phyloP scores from a whole-genome alignment of 1,140 invertebrate genomes.

The Tetranychus cinnabarinus region DNA sequence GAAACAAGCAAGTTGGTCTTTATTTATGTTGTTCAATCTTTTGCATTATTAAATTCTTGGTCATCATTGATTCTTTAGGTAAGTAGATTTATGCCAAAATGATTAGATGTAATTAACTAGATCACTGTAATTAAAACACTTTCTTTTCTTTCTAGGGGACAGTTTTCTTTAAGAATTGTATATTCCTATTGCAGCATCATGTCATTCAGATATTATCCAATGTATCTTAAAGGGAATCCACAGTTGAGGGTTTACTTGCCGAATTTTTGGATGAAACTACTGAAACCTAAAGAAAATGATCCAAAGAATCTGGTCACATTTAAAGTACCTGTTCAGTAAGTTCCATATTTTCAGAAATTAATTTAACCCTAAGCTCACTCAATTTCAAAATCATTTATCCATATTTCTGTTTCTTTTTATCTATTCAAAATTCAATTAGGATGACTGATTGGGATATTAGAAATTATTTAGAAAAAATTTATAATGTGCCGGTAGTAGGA shows the following conservation, averaged over 20 bases:
- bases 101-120: no score
- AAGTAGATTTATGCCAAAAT: no score
- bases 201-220: slow-evolving; percentile 32
- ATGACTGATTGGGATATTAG: slow-evolving; percentile 65
- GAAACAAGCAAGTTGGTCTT: no score
- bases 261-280: slow-evolving; percentile 80
- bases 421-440: slow-evolving; percentile 7
- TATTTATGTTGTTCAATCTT: no score
- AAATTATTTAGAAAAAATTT: slow-evolving; percentile 87
- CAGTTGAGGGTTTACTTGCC: slow-evolving; percentile 68
- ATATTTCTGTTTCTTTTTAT: background rate
- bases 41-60: no score
- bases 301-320: slow-evolving; percentile 57
- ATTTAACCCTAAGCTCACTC: background rate
- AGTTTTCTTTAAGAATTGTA: background rate
- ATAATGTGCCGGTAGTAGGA: slow-evolving; percentile 46
- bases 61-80: no score
- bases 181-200: background rate
- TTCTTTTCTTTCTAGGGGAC: no score
- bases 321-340: slow-evolving; percentile 40
- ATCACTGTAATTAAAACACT: no score
- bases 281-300: slow-evolving; percentile 31
- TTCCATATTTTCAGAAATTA: background rate
- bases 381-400: background rate
- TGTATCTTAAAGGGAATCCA: slow-evolving; percentile 67